phyloP scores from a whole-genome alignment of 2,797 vertebrate genomes.

The Malurus splendens region DNA sequence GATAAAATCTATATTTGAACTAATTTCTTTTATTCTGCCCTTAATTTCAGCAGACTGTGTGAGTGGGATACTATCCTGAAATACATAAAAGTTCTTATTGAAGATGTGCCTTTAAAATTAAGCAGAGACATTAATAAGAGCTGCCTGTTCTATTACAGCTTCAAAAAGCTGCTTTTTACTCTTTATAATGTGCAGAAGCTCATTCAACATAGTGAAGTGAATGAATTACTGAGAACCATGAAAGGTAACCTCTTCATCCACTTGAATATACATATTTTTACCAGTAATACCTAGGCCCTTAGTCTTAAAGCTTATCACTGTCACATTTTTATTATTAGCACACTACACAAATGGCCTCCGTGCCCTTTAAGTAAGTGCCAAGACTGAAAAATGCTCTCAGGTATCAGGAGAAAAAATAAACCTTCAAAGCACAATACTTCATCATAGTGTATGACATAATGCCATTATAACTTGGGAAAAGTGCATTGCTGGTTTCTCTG shows the following conservation, averaged over 20 bases:
- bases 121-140: not conserved
- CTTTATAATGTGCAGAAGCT: not conserved
- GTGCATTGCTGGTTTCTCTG: not conserved
- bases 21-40: not conserved
- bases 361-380: not conserved
- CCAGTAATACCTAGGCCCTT: not conserved
- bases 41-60: not conserved
- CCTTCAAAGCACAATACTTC: not conserved
- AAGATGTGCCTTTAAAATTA: not conserved
- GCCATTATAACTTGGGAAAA: not conserved
- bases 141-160: not conserved
- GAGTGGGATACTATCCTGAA: not conserved
- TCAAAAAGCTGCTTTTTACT: not conserved
- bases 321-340: not conserved
- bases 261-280: not conserved
- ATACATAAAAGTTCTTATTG: not conserved
- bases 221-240: not conserved
- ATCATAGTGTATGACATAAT: not conserved
- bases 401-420: not conserved
- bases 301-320: not conserved
- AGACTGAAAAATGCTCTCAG: not conserved
- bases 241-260: not conserved
- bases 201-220: not conserved
- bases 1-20: not conserved
- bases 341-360: not conserved